Evolutionary conservation across 2,888 invertebrate genomes (phyloP), one percentile per base, ranked within the genome.

Genomic region (Brenthis hecate): DNA sequence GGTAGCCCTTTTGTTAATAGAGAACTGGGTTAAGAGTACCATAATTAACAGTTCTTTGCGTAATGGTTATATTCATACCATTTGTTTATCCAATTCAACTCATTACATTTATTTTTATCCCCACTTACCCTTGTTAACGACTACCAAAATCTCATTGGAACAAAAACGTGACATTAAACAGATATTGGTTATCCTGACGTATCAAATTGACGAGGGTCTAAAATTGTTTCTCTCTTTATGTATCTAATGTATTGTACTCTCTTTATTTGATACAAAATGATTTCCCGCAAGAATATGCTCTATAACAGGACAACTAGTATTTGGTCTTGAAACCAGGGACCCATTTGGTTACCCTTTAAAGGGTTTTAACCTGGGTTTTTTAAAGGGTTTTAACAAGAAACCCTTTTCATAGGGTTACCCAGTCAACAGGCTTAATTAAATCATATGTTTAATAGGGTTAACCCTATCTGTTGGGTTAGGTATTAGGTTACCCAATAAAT

Each of bases 121-220:
- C 43, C 48, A 65, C 19, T 62, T 50, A 68, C 65, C 66, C 62
- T 69, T 55, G 63, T 71, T 68, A 71, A 60, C 56, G 53, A 66
- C 53, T 65, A 54, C 50, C 36, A 68, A 68, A 67, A 62, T 68
- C 57, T 56, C 66, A 69, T 69, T 53, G 60, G 23, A 69, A 66
- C 63, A 66, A 70, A 65, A 71, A 69, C 63, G 58, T 71, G 71
- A 69, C 69, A 48, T 66, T 69, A 64, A 71, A 56, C 28, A 71
- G 69, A 71, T 62, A 67, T 67, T 56, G 58, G 65, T 57, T 65
- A 68, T 65, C 55, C 58, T 28, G 70, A 66, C 71, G 76, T 76
- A 77, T 76, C 78, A 78, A 80, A 82, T 78, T 84, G 86, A 85
- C 81, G 80, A 85, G 84, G 85, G 85, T 85, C 65, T 47, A 63